Base-by-base conservation (phyloP, 2,888 invertebrate species). In the Bimastos eiseni region DNA sequence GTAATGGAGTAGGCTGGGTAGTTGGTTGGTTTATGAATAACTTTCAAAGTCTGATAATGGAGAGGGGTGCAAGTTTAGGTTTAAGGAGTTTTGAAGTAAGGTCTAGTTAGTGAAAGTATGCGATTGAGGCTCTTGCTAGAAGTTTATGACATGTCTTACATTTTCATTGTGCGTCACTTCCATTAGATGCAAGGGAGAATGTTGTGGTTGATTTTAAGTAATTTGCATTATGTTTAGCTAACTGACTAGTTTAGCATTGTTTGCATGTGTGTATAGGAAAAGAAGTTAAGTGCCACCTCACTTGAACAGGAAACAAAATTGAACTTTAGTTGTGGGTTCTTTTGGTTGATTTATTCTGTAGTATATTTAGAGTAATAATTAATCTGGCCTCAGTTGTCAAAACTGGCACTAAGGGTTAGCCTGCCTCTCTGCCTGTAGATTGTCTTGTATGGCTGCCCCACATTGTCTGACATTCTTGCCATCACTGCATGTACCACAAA, bases 111-210 rank as follows among this genome's bases (percentile, higher is more conserved):
- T 55, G 24, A 70, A 70, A 70, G 30, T n/a, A 8, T 70, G 30
- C 5, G 70, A 70, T 70, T n/a, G 70, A 70, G 70, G n/a, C 30
- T 70, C 11, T 8, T 8, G n/a, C 5, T 70, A n/a, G 8, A 70
- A 17, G 70, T n/a, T 70, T 70, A n/a, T 70, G 70, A n/a, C 70
- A 70, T 70, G n/a, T n/a, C n/a, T 70, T 70, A n/a, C 30, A n/a
- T 70, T 70, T 70, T 70, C 30, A 30, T 70, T 70, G 70, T 11
- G 11, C n/a, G n/a, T n/a, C n/a, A n/a, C 70, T 70, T 70, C 8
- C 70, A n/a, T n/a, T n/a, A n/a, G 70, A 70, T n/a, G 70, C 70
- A 70, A n/a, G 70, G n/a, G 70, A 70, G 30, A 70, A 70, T 70
- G 70, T 70, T 70, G 5, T n/a, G 70, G 30, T 70, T 70, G 70